Base-by-base conservation (phyloP, 2,113 vertebrate species). In the Nerophis ophidion region DNA sequence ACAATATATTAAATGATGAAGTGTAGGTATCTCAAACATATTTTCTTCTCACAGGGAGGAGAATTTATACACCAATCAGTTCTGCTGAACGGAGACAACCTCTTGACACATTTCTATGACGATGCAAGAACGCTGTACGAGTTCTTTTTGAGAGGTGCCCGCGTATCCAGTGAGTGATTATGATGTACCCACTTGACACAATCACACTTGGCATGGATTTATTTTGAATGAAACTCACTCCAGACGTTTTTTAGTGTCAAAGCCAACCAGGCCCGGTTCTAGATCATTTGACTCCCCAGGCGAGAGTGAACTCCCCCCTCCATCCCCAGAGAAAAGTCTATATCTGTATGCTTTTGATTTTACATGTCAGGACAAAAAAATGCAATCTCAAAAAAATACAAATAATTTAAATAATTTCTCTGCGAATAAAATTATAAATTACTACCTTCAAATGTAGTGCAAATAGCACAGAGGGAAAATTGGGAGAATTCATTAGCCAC, bases 121-220 rank as follows among this genome's bases (percentile, higher is more conserved):
- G 95, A 98, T 0, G 91, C 92, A 71, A 90, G 48, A 75, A 98
- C 95, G 0, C 35, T 65, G 46, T 96, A 96, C 6, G 95, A 98
- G 16, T 56, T 86, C 48, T 92, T 98, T 75, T 91, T 90, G 56
- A 88, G 94, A 75, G 96, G 96, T 0, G 2, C 87, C 11, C 79
- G 86, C 34, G 79, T 93, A 61, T 98, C 96, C 76, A 90, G 94
- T 98, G 87, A 92, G 94, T 86, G 17, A 44, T 46, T 45, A 6
- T 13, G 17, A 45, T 57, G 12, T 13, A 14, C 14, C 12, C 38
- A 5, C 5, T 12, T 33, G 26, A 35, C 50, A 52, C 13, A 6
- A 5, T 33, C 2, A 40, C n/a, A 17, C 35, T 4, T 40, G 4
- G 36, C 52, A 36, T 36, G 34, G 40, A 44, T 44, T 12, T 40